Evolutionary conservation across 2,113 vertebrate species (phyloP), one percentile per base, ranked within the genome.

Genomic region (Pundamilia nyererei): DNA sequence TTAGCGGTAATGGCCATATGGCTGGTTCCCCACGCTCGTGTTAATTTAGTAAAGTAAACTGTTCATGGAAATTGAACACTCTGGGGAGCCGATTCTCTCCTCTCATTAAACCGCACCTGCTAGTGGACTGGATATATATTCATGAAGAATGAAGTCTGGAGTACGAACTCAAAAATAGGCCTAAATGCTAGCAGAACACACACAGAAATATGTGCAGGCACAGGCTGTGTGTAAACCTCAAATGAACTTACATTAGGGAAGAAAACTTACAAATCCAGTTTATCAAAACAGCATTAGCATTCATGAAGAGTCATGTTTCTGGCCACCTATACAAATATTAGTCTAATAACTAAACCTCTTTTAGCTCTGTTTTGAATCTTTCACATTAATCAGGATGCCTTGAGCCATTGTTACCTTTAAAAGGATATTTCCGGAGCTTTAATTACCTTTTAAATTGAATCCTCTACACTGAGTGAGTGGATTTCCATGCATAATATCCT

Each of bases 371-470:
- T 77, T 77, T 13, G 45, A 77, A 77, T 51, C 45, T 24, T 79
- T 54, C 54, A 49, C 26, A 47, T n/a, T 33, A 11, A 77, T 77
- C 26, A 51, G 1, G 19, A 51, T 10, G 19, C 62, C 24, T 49
- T 47, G 12, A 56, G 40, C 13, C 33, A 45, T 47, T 40, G 29
- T 79, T 40, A 42, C 11, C 26, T 13, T 33, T 53, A 72, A 68
- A 75, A 49, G 12, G n/a, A 19, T 47, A 12, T 75, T 75, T 49
- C 6, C 4, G 17, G 21, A 53, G 17, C 7, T 85, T 87, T 60
- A 68, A 6, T 72, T 97, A 99, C 99, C 99, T 98, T 99, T 99
- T 9, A 99, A 96, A 90, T 99, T 99, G 96, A 99, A 99, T 86
- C 99, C 99, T 95, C 98, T 95, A 92, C 99, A 99, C 35, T 99